Conservation (phyloP, 1,140 invertebrate genomes). For the Liolophura sinensis region DNA sequence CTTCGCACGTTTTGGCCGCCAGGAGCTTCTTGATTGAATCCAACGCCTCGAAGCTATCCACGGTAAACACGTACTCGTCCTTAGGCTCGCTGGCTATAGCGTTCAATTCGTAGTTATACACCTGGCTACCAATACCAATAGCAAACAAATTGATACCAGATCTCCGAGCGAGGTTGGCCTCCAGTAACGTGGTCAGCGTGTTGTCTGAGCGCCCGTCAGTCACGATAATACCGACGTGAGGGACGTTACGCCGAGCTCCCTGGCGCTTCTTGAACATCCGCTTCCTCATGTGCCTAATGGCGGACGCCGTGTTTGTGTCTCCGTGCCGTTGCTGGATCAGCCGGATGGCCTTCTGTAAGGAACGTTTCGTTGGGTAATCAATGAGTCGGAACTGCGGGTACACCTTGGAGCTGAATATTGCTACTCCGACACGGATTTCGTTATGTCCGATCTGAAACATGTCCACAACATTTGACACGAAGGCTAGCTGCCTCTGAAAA, state of each 20-base stretch:
- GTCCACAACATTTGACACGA: slow-evolving; percentile 35
- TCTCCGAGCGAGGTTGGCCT: slow-evolving; percentile 26
- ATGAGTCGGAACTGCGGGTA: slow-evolving; percentile 27
- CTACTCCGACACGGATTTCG: slow-evolving; percentile 25
- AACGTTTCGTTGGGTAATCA: slow-evolving; percentile 10
- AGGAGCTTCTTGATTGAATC: slow-evolving; percentile 24
- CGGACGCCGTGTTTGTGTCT: slow-evolving; percentile 33
- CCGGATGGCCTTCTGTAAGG: too few species aligned
- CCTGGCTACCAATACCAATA: slow-evolving; percentile 32
- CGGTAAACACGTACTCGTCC: slow-evolving; percentile 25
- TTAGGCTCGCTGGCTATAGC: slow-evolving; percentile 29
- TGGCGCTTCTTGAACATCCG: slow-evolving; percentile 21
- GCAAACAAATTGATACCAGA: slow-evolving; percentile 36
- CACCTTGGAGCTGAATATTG: slow-evolving; percentile 19
- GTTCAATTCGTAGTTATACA: slow-evolving; percentile 24
- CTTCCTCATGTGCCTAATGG: slow-evolving; percentile 19
- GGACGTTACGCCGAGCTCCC: slow-evolving; percentile 23
- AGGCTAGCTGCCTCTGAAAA: slow-evolving; percentile 41
- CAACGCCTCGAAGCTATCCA: slow-evolving; percentile 27
- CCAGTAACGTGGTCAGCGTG: slow-evolving; percentile 27
- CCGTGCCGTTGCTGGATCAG: slow-evolving; percentile 7
- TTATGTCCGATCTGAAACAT: slow-evolving; percentile 24
- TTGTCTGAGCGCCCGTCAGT: slow-evolving; percentile 39
- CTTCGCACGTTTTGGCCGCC: slow-evolving; percentile 26
- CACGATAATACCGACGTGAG: slow-evolving; percentile 33